Evolutionary conservation across 2,797 vertebrate species (phyloP).

Genomic region (Mus minutoides): DNA sequence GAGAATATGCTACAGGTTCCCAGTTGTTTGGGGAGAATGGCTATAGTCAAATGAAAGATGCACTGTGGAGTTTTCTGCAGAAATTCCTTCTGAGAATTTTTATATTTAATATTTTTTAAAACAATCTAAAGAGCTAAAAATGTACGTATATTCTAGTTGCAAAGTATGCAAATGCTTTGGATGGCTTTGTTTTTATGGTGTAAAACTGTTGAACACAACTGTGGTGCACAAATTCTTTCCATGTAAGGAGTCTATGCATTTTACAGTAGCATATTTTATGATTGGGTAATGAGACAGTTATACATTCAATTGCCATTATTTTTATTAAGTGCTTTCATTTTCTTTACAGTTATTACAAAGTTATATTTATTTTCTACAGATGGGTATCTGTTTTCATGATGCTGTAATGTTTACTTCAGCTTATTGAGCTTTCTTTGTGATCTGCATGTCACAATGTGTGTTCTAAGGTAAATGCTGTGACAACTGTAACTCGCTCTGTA

Average conservation of each 20-base stretch:
- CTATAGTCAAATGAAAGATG: slow-evolving; percentile 84
- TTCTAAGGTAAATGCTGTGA: slow-evolving; percentile 65
- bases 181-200: slow-evolving; percentile 81
- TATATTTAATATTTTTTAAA: slow-evolving; percentile 79
- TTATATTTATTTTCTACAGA: slow-evolving; percentile 77
- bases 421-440: slow-evolving; percentile 22
- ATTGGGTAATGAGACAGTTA: slow-evolving; percentile 75
- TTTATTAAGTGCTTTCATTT: slow-evolving; percentile 79
- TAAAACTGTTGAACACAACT: slow-evolving; percentile 76
- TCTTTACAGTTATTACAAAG: slow-evolving; percentile 66
- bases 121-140: slow-evolving; percentile 77
- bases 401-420: slow-evolving; percentile 66
- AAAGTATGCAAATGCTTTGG: slow-evolving; percentile 70
- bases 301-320: slow-evolving; percentile 74
- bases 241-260: slow-evolving; percentile 77
- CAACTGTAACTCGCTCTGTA: slow-evolving; percentile 66
- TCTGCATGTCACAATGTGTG: slow-evolving; percentile 69
- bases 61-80: slow-evolving; percentile 80
- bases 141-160: slow-evolving; percentile 71
- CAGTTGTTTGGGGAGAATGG: slow-evolving; percentile 73
- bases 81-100: slow-evolving; percentile 83
- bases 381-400: slow-evolving; percentile 59
- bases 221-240: slow-evolving; percentile 69
- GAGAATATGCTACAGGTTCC: slow-evolving; percentile 66
- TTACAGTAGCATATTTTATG: slow-evolving; percentile 75